Base-by-base conservation (phyloP, 2,113 vertebrate genomes). In the Rhynchopsitta pachyrhyncha region DNA sequence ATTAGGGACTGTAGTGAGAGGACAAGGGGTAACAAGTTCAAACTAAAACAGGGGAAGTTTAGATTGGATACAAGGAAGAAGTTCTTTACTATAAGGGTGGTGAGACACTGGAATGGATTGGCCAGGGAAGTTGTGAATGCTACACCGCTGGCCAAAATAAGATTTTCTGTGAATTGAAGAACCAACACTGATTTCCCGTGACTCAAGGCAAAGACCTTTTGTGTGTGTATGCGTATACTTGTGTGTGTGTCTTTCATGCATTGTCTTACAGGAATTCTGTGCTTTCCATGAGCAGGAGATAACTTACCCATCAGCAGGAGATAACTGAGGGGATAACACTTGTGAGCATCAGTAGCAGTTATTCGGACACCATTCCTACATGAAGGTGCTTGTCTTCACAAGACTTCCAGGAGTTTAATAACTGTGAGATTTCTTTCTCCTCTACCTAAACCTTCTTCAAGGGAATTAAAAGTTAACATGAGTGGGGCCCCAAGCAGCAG, bases 181-280 rank as follows among this genome's bases (percentile, higher is more conserved):
- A 37, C 10, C 8, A 82, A n/a, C 37, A 70, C 7, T 25, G 35
- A 28, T 79, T 82, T 88, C 13, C 39, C 6, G 10, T 6, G 3
- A 77, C 27, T 53, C 50, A 70, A 70, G 5, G 12, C 27, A 44
- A 75, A 75, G 24, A 44, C 16, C 3, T 13, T 77, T 5, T 42
- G 18, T 33, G 2, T 23, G 14, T 39, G 17, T 23, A 13, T n/a
- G 6, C 37, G 7, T 19, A 8, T 42, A 11, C 47, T 5, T n/a
- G 3, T 14, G 10, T 2, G 1, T 29, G 3, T 31, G 2, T 7
- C 5, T 35, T 67, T 27, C n/a, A 59, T 10, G 22, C 9, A 25
- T 15, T 37, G 10, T 42, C 20, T 35, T 14, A 22, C 2, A 4
- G 17, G 35, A 78, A 53, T 63, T 63, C 31, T 75, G 29, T n/a